These are phyloP conservation scores for Anguilla rostrata DNA, from an alignment of 2,113 vertebrate genomes.

Conservation along the genomic window DNA sequence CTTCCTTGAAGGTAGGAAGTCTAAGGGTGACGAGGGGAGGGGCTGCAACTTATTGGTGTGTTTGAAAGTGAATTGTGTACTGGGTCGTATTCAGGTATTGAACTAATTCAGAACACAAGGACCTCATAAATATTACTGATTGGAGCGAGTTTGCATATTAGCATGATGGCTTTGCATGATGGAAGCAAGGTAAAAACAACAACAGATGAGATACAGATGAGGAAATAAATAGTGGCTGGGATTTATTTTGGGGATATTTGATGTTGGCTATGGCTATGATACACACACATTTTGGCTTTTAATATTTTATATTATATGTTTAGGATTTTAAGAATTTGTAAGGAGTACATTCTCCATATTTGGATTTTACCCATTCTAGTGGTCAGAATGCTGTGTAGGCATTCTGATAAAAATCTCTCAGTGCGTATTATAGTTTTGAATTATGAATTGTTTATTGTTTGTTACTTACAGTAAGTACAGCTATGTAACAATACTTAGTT, in stretches of 20 bases:
- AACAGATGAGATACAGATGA: neutral
- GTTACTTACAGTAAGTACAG: too few species aligned
- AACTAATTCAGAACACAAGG: neutral
- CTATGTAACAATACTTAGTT: too few species aligned
- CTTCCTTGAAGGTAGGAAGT: slow-evolving; percentile 67
- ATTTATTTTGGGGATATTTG: neutral
- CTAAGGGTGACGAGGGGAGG: neutral
- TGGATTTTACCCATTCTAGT: neutral
- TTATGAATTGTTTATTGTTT: too few species aligned
- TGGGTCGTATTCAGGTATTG: neutral
- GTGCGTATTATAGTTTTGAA: neutral
- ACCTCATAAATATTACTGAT: neutral
- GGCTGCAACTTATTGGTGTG: neutral
- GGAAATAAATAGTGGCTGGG: neutral
- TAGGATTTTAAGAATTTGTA: neutral
- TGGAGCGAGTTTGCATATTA: neutral
- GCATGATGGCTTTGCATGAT: neutral
- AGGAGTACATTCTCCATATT: neutral
- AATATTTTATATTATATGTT: neutral
- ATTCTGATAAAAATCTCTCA: neutral
- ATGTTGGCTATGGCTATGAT: neutral
- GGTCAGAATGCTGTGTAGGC: neutral
- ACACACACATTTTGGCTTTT: neutral
- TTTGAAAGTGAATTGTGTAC: neutral
- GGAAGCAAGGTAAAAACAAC: neutral